Percentiles rank a stretch among this genome's conserved stretches.
Conservation (phyloP, 1,140 invertebrate species). For the Calliopsis andreniformis region DNA sequence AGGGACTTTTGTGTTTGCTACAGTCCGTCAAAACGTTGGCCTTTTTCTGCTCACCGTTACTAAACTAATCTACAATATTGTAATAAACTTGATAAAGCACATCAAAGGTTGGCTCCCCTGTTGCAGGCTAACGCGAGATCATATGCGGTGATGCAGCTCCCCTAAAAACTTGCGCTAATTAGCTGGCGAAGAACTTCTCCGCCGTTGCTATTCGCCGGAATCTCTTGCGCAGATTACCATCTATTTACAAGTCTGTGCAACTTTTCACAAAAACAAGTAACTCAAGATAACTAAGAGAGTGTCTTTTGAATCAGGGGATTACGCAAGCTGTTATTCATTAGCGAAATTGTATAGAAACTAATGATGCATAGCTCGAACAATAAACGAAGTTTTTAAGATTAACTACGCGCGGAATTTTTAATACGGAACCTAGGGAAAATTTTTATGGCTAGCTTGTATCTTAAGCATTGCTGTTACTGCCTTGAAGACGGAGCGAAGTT, state of each 20-base stretch:
- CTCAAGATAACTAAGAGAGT: neutral
- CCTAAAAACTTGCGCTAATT: conserved; percentile 19
- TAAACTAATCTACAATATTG: neutral
- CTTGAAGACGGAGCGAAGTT: too few species aligned
- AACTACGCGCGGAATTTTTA: too few species aligned
- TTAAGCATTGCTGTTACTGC: too few species aligned
- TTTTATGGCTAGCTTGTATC: too few species aligned
- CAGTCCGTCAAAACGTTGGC: too few species aligned
- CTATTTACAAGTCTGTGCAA: conserved; percentile 18
- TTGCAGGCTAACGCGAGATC: neutral
- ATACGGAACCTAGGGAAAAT: too few species aligned
- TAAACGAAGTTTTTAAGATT: too few species aligned
- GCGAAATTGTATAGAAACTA: neutral
- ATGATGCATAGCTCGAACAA: neutral
- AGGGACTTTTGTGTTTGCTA: neutral
- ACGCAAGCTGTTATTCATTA: neutral
- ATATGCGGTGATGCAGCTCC: neutral
- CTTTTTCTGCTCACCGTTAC: neutral
- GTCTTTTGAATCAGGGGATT: conserved; percentile 4
- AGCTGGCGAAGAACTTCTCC: conserved; percentile 6
- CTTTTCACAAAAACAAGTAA: neutral
- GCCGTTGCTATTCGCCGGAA: neutral
- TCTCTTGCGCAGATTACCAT: conserved; percentile 12
- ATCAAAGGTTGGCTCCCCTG: neutral
- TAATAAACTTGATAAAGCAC: neutral